A percentile compares a stretch with the other conserved stretches of the same genome.
phyloP scores from a whole-genome alignment of 2,888 invertebrate genomes.

The Chydorus sphaericus region DNA sequence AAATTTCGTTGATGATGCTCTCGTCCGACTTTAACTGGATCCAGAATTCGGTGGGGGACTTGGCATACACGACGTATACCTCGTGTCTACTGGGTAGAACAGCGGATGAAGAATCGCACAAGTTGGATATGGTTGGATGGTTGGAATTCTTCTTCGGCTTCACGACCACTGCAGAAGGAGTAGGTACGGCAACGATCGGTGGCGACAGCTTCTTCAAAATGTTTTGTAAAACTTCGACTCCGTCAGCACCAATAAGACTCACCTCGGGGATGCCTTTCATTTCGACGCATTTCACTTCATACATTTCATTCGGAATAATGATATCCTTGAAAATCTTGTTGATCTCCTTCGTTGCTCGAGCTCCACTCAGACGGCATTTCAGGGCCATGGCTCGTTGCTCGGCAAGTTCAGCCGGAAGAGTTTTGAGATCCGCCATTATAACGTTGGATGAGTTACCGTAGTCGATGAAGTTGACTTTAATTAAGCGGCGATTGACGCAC shows the following conservation, averaged over 20 bases:
- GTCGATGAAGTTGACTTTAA: slow-evolving; percentile 9
- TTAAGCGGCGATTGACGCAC: no score
- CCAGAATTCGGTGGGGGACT: neutral
- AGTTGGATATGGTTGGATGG: no score
- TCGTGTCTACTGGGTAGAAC: neutral
- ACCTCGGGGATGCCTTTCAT: no score
- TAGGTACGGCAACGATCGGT: no score
- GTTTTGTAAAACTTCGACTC: neutral
- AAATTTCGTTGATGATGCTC: neutral
- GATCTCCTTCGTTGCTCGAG: neutral
- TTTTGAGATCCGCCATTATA: neutral
- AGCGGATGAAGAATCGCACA: no score
- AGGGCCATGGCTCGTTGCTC: slow-evolving; percentile 8
- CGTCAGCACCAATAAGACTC: neutral
- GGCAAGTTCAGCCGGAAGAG: neutral
- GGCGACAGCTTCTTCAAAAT: no score
- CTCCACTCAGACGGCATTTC: slow-evolving; percentile 1
- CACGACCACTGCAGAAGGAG: no score
- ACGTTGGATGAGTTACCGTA: slow-evolving; percentile 9
- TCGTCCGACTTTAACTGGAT: neutral
- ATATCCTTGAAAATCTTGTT: neutral
- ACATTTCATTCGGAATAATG: no score
- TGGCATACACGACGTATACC: neutral
- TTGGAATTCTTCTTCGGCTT: no score
- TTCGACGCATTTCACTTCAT: no score